Evolutionary conservation across 2,113 vertebrate genomes (phyloP), one percentile per base, ranked within the genome.

Genomic region (Laticauda colubrina): DNA sequence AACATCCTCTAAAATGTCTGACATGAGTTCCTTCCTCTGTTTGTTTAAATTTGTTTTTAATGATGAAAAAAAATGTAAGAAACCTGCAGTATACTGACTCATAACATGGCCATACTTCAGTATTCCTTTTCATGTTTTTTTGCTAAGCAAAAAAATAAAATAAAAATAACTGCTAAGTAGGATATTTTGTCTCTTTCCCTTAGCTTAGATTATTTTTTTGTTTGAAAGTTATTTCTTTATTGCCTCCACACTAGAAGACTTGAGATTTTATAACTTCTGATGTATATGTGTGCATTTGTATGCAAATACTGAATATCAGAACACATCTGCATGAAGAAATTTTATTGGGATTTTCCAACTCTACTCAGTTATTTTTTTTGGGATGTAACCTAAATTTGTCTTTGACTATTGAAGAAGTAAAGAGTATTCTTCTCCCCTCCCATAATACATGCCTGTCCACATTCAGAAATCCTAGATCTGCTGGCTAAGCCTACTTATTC

Each of bases 141-240:
- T 92, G 88, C 43, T n/a, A 26, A 88, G 87, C 94, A 90, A 88
- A 93, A 89, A 61, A 11, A 64, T 15, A 69, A 64, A 64, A 57
- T 5, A 21, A 24, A 24, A 61, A 10, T 10, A 69, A n/a, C 87
- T 90, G 4, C 89, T 57, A 94, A 88, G 61, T 93, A 61, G 89
- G 48, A 75, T 88, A 2, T 86, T 39, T 3, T 24, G 89, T 93
- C 92, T 90, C 95, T 96, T 95, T 95, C 90, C 94, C 93, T 93
- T 89, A 94, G 89, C 51, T 5, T 94, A 6, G 6, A 75, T 93
- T 90, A 89, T 64, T 88, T 93, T 95, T 95, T 92, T 34, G 14
- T 53, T 24, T 88, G 18, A 88, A 64, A 26, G 24, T 24, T 53
- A 0, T 91, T 29, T 90, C 64, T 53, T n/a, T 94, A 88, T 89